Evolutionary conservation across 2,113 vertebrate genomes (phyloP).

Genomic region (Bubo scandiacus): DNA sequence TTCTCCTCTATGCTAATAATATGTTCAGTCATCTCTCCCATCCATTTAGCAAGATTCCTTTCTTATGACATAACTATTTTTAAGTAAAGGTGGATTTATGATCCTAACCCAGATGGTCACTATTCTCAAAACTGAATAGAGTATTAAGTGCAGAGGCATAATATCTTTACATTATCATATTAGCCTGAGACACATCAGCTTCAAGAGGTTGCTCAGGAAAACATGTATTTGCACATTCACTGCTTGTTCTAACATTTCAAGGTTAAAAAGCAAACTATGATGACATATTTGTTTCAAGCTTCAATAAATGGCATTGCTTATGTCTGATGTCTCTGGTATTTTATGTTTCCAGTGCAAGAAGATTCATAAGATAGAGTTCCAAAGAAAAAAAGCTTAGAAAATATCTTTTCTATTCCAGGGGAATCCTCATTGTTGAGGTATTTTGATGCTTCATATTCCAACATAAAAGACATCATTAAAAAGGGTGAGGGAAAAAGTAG

Average conservation of each 20-base stretch:
- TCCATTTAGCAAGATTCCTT: neutral
- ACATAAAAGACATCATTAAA: neutral
- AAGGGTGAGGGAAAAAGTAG: neutral
- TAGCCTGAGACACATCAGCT: neutral
- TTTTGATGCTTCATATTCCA: neutral
- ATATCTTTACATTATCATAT: neutral
- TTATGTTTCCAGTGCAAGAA: neutral
- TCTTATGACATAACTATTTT: neutral
- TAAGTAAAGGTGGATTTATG: neutral
- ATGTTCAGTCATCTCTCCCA: neutral
- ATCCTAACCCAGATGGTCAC: neutral
- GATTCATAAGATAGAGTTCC: neutral
- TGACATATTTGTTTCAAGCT: constrained; percentile 31
- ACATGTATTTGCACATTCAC: constrained; percentile 14
- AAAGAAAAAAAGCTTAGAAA: neutral
- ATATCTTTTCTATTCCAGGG: neutral
- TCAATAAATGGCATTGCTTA: constrained; percentile 58
- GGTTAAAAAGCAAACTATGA: constrained; percentile 8
- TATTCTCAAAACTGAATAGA: neutral
- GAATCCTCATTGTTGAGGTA: neutral
- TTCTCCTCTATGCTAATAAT: neutral
- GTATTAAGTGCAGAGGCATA: neutral
- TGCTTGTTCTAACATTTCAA: constrained; percentile 3
- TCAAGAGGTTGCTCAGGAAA: constrained; percentile 15
- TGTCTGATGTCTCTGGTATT: neutral